Conservation (phyloP, 2,888 invertebrate species). For the Mantis religiosa region DNA sequence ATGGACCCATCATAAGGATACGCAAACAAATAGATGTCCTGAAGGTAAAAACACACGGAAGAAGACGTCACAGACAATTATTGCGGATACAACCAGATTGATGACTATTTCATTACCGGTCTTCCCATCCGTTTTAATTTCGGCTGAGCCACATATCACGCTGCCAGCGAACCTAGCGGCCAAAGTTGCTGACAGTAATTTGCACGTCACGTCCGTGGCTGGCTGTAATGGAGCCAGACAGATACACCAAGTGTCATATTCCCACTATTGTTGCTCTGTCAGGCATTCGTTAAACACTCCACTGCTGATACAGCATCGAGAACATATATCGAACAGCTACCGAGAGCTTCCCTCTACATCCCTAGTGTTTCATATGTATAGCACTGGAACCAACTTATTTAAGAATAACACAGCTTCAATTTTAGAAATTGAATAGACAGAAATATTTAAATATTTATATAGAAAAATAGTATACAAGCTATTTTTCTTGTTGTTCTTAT, state of each 20-base stretch:
- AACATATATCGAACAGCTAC: no score
- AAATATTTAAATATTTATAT: no score
- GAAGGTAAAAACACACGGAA: background rate
- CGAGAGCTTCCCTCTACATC: no score
- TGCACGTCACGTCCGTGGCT: background rate
- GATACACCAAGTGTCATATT: background rate
- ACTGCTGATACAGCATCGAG: background rate
- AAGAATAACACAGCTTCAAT: no score
- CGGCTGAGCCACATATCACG: background rate
- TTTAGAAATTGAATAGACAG: no score
- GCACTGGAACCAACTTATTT: no score
- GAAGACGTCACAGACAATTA: background rate
- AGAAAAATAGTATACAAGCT: no score
- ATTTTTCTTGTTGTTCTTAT: no score
- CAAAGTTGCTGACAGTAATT: background rate
- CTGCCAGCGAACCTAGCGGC: background rate
- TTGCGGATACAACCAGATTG: background rate
- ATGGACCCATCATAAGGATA: no score
- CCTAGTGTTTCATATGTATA: no score
- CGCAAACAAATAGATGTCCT: no score
- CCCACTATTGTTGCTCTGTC: background rate
- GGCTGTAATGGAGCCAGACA: background rate
- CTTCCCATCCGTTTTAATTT: background rate
- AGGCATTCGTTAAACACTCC: background rate
- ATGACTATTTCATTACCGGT: background rate